Conservation (phyloP, 2,797 vertebrate genomes). For the Pristis pectinata region DNA sequence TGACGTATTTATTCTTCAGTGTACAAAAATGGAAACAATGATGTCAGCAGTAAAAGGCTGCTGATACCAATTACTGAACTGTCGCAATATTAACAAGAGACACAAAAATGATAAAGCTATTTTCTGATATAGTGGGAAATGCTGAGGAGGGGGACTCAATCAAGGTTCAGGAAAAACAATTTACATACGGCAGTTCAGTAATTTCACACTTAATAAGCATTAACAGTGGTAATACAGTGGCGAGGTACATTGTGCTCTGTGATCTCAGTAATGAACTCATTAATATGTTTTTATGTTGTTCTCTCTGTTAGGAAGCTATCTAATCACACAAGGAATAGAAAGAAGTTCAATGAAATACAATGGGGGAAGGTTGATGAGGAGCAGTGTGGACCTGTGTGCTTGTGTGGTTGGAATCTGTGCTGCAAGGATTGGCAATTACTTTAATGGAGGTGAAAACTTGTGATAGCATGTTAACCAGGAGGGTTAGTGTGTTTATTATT, state of each 20-base stretch:
- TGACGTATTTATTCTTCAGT: no score
- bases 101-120: not conserved
- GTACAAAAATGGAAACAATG: not conserved
- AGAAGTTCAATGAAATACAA: no score
- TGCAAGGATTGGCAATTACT: not conserved
- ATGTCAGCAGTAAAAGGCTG: not conserved
- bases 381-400: not conserved
- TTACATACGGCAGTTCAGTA: not conserved
- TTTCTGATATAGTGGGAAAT: not conserved
- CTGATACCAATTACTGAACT: not conserved
- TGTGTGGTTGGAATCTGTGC: not conserved
- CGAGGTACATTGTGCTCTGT: not conserved
- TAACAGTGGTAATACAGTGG: not conserved
- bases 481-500: not conserved
- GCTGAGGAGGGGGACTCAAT: not conserved
- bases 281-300: not conserved
- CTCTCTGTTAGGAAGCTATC: not conserved
- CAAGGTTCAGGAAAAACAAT: not conserved
- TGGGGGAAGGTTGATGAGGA: not conserved
- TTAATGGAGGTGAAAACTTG: not conserved
- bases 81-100: not conserved
- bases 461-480: not conserved
- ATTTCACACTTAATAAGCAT: not conserved
- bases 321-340: not conserved
- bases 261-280: not conserved